Conservation (phyloP, 2,797 vertebrate species). For the Cercopithecus hamlyni region DNA sequence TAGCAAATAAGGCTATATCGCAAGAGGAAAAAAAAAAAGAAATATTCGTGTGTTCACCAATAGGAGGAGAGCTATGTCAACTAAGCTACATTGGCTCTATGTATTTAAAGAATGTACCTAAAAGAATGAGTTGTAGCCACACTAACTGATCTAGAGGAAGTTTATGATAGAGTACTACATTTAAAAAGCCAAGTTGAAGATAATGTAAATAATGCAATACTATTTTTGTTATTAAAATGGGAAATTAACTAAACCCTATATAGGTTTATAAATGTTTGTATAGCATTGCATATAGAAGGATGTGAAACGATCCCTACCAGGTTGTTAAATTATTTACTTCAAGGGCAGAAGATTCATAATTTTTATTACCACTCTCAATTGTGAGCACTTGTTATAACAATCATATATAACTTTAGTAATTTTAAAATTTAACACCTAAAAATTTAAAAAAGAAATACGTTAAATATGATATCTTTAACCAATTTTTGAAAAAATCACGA, state of each 20-base stretch:
- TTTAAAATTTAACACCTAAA: not conserved
- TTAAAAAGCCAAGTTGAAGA: not conserved
- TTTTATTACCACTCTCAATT: not conserved
- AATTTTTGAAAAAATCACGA: not conserved
- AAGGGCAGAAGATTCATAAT: no score
- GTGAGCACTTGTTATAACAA: not conserved
- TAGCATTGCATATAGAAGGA: not conserved
- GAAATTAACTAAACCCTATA: not conserved
- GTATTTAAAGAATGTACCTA: not conserved
- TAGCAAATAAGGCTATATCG: not conserved
- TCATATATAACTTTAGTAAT: not conserved
- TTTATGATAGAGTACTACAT: fast-evolving
- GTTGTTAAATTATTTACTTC: not conserved
- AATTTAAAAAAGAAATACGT: not conserved
- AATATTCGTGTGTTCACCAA: not conserved
- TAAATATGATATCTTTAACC: not conserved
- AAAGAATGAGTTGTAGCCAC: not conserved
- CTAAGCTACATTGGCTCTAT: not conserved
- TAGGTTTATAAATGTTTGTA: not conserved
- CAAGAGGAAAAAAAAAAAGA: not conserved
- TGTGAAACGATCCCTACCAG: not conserved
- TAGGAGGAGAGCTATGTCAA: fast-evolving
- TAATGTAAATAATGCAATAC: not conserved
- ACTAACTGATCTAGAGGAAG: not conserved
- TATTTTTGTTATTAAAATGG: not conserved